Base-by-base conservation (phyloP, 2,113 vertebrate genomes). In the Octodon degus region DNA sequence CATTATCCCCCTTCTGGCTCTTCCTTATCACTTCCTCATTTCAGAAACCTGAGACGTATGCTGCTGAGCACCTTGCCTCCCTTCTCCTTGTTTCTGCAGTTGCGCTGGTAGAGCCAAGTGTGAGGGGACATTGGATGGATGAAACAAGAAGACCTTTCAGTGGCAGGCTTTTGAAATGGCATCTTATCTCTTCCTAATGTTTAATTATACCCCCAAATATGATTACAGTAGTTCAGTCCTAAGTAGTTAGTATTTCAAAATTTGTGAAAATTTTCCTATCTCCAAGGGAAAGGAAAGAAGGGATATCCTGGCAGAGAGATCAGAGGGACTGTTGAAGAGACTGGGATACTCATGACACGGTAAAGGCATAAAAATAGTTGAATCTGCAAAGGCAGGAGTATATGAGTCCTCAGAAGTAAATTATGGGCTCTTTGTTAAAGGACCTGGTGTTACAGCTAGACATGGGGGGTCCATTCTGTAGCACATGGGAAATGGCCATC, bases 131-230 rank as follows among this genome's bases (percentile, higher is more conserved):
- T 63, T 34, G 30, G 79, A 2, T 22, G 17, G 40, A 84, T 9
- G 68, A 86, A 9, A 13, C 22, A 83, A 72, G 27, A 91, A 85
- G 90, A 27, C 70, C 43, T 82, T 92, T 87, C 82, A 63, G 85
- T 86, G n/a, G 68, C 2, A 53, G 7, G n/a, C 25, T n/a, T 80
- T 90, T 74, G 14, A 8, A 89, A 86, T 43, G n/a, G 20, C 3
- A 68, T 30, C 9, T 34, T 89, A 12, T 19, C 19, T 85, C 62
- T 74, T 76, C 58, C 7, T 80, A 62, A 95, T 3, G 30, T 67
- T 62, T 72, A 67, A 58, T 90, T 92, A 58, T 1, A 86, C 17
- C 19, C 3, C 10, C 13, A 43, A 67, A 22, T 62, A 77, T 81
- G 62, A 68, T 50, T 94, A n/a, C 22, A 80, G 58, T 37, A 40